Evolutionary conservation across 1,140 invertebrate genomes (phyloP), one percentile per base, ranked within the genome.

Genomic region (Aplysia californica): DNA sequence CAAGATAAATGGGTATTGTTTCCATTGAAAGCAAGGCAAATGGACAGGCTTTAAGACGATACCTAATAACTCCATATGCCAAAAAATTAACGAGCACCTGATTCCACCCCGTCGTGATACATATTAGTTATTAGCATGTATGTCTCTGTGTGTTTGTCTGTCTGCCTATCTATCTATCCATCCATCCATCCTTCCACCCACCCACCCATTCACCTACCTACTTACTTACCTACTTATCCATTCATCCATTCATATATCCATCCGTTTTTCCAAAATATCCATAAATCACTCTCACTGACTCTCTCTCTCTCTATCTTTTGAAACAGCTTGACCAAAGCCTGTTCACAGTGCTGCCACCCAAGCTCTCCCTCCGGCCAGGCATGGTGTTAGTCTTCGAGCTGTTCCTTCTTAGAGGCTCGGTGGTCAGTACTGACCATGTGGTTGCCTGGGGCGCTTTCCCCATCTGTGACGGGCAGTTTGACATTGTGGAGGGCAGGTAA

Each of bases 401-500:
- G n/a, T 89, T 84, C 66, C 80, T 89, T 5, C 61, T 89, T 26
- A 67, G 86, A 26, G 87, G 87, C 15, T 79, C 83, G 39, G 82
- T 88, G 10, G 75, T 89, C n/a, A 80, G 80, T 15, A 87, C 83
- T 1, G 87, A 89, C 76, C 77, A 82, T 31, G 85, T 88, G 6
- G 84, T 89, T 1, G 85, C 78, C 21, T 89, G 87, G 87, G 86
- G 86, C 0, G 80, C 79, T 23, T 88, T 87, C 38, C 87, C 87
- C 1, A 84, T 89, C 69, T 87, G 87, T 83, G 87, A 88, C 78
- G 86, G 79, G 20, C 79, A 84, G 72, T 89, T 89, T 83, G 86
- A 89, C 44, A 79, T 89, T 38, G 80, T 89, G 29, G 86, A 89
- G 65, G 87, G 87, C 77, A 88, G 87, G 87, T 89, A 79, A 82